Conservation (phyloP, 2,797 vertebrate genomes). For the Phoxinus dragarum region DNA sequence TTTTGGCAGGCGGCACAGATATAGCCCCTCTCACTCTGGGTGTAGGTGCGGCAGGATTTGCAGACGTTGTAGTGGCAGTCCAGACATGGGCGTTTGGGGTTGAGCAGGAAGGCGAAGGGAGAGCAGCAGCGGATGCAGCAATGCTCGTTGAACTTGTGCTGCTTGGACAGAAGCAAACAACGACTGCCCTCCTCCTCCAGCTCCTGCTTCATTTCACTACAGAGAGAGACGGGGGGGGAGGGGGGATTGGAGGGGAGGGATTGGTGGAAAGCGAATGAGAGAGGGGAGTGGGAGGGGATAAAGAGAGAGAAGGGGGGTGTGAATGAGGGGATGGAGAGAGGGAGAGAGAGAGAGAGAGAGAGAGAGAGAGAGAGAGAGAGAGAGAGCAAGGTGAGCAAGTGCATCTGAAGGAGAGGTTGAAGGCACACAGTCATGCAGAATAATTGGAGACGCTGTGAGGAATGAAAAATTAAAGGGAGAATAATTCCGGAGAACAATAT, state of each 20-base stretch:
- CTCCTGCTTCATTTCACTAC: conserved; percentile 95
- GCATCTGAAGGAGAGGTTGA: conserved; percentile 45
- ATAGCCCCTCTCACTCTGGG: conserved; percentile 88
- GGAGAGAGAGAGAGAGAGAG: background rate
- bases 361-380: background rate
- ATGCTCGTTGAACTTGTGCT: conserved; percentile 92
- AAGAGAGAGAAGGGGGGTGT: conserved; percentile 18
- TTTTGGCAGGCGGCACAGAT: conserved; percentile 92
- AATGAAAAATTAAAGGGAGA: conserved; percentile 68
- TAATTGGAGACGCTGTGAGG: conserved; percentile 67
- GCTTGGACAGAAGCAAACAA: conserved; percentile 92
- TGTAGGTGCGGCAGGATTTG: conserved; percentile 92
- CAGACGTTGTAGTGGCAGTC: conserved; percentile 96
- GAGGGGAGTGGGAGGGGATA: conserved; percentile 31
- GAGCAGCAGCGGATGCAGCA: conserved; percentile 97
- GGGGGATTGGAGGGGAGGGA: background rate
- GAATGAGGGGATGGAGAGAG: conserved; percentile 1
- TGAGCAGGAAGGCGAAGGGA: conserved; percentile 95
- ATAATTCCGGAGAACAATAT: conserved; percentile 18
- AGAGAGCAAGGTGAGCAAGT: conserved; percentile 14
- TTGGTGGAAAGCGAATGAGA: conserved; percentile 33
- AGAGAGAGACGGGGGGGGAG: conserved; percentile 27
- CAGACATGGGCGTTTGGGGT: conserved; percentile 88
- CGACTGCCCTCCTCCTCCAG: conserved; percentile 93
- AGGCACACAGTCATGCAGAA: conserved; percentile 56